Conservation (phyloP, 2,888 invertebrate genomes). For the Helicoverpa assulta region DNA sequence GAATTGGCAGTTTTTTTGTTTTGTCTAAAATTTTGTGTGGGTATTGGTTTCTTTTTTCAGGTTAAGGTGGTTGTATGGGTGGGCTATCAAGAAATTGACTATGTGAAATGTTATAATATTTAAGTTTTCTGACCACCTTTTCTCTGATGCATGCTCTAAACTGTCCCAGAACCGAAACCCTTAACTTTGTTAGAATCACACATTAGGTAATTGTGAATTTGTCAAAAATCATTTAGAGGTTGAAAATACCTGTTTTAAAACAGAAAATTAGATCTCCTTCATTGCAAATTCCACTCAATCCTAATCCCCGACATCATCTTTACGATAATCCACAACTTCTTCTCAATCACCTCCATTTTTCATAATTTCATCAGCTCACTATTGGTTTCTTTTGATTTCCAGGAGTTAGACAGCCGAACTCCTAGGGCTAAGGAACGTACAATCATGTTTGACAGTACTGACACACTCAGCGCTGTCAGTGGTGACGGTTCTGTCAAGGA, state of each 20-base stretch:
- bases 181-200: too few relatives aligned
- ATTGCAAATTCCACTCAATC: not conserved
- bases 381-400: slow-evolving; percentile 27
- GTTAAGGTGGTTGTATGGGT: not conserved
- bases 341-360: not conserved
- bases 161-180: too few relatives aligned
- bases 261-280: too few relatives aligned
- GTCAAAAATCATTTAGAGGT: too few relatives aligned
- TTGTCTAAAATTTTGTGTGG: not conserved
- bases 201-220: too few relatives aligned
- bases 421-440: slow-evolving; percentile 87
- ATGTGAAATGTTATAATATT: too few relatives aligned
- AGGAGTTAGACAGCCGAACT: slow-evolving; percentile 83
- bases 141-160: too few relatives aligned
- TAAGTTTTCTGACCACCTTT: too few relatives aligned
- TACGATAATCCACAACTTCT: not conserved
- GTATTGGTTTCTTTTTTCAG: not conserved
- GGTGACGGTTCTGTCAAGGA: slow-evolving; percentile 84
- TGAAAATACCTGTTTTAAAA: too few relatives aligned
- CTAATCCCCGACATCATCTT: not conserved
- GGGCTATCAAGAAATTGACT: not conserved
- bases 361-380: not conserved
- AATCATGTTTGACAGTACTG: slow-evolving; percentile 88
- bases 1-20: slow-evolving; percentile 9
- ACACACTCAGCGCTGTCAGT: slow-evolving; percentile 86